Evolutionary conservation across 2,113 vertebrate species (phyloP), one percentile per base, ranked within the genome.

Genomic region (Herpailurus yagouaroundi): DNA sequence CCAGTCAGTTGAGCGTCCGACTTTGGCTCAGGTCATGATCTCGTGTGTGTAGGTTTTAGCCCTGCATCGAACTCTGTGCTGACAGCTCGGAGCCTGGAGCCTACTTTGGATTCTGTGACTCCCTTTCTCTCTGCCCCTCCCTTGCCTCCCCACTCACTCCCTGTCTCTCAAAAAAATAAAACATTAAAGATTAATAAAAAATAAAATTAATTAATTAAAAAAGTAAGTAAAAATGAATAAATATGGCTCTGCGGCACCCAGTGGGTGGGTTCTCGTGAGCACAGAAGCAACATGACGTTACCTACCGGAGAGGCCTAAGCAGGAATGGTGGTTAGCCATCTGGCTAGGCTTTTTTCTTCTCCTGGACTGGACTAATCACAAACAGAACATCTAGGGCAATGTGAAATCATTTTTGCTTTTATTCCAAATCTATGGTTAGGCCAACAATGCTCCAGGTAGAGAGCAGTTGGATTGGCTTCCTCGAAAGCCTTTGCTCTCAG

Each of bases 381-480:
- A 64, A 83, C 87, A 96, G 55, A 88, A 71, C 63, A 52, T 92
- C 45, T 23, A 81, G 81, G 48, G 36, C 31, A 1, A 79, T 41
- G 50, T 55, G 82, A 96, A 79, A 66, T 31, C 41, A 31, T 60
- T 71, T 94, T 80, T 90, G 31, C 31, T 85, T 79, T 84, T 68
- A 4, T n/a, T 63, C 48, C 41, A 76, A 6, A 81, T 68, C 25
- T 66, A 81, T 19, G 7, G 5, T 73, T 86, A 82, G 33, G 33
- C 86, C 63, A 29, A 27, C 36, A 68, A 60, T 48, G 48, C 45
- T 52, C 19, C 6, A 12, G 16, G 23, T 19, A 15, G 19, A 55
- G 5, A 19, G 25, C 87, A 63, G 2, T 27, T 33, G 69, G 31
- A 27, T 31, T 27, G 36, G 23, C 71, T n/a, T 92, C n/a, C 80